Percentiles rank a stretch among this genome's conserved stretches.
phyloP scores from a whole-genome alignment of 2,888 invertebrate genomes.

The Ochlodes sylvanus region DNA sequence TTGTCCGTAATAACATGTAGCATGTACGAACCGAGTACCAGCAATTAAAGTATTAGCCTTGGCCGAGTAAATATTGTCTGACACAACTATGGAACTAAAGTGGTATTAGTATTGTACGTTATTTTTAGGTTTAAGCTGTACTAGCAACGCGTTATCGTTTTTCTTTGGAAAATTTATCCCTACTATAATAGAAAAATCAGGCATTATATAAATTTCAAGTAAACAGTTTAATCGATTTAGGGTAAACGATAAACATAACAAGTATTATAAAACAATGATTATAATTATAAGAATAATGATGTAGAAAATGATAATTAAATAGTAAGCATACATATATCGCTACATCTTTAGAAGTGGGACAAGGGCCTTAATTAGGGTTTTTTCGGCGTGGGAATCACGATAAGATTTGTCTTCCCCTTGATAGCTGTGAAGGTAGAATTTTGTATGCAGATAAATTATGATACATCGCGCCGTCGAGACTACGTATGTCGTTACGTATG shows the following conservation, averaged over 20 bases:
- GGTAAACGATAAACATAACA: no score
- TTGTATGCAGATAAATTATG: constrained; percentile 29
- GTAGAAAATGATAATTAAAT: neutral
- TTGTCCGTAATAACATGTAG: neutral
- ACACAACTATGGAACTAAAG: neutral
- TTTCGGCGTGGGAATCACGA: constrained; percentile 35
- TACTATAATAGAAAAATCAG: no score
- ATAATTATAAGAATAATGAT: neutral
- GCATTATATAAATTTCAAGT: no score
- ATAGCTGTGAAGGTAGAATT: constrained; percentile 23
- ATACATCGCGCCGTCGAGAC: constrained; percentile 15
- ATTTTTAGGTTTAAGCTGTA: neutral
- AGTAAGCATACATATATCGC: neutral
- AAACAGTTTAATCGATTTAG: no score
- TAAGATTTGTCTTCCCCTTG: constrained; percentile 30
- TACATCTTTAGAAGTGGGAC: neutral
- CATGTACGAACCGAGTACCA: neutral
- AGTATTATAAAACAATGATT: no score
- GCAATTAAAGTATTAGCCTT: constrained; percentile 10
- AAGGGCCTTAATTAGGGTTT: constrained; percentile 22
- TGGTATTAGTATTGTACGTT: neutral
- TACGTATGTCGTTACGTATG: neutral
- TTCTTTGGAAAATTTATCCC: no score
- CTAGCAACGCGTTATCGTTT: neutral
- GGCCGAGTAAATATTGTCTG: constrained; percentile 3